Base-by-base conservation (phyloP, 1,140 invertebrate species). In the Holotrichia oblita region DNA sequence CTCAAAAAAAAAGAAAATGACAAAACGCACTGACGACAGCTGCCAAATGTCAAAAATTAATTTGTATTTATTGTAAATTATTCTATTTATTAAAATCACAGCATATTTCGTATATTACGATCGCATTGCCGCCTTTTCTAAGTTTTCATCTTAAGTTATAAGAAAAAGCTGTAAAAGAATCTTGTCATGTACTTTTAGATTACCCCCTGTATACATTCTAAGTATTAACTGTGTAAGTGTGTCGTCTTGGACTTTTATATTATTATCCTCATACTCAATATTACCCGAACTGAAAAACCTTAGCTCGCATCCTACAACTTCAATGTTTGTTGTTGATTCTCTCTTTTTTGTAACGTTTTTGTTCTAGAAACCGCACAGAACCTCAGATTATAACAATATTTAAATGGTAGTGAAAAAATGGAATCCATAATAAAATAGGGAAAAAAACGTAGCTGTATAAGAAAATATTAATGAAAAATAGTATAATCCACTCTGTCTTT, bases 341-440 rank as follows among this genome's bases (percentile, higher is more conserved):
- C n/a, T n/a, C 41, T 27, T 41, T 41, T 34, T 74, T 20, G 12
- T 42, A 22, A n/a, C 34, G 14, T 42, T 41, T 41, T 41, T 20
- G 14, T 41, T 74, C 34, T 74, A 74, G 73, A 64, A 79, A 79
- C 79, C 79, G 79, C 79, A 79, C 75, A 55, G 20, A 77, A 79
- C 79, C 79, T 79, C 79, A 79, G 64, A 48, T 61, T 61, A 22
- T 24, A 41, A 74, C 41, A 74, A 41, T 41, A 74, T 42, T 24
- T 41, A 74, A 12, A 41, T 41, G 73, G 40, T 74, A 74, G 73
- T 42, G 64, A 34, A n/a, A 34, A 41, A 74, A 42, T n/a, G 34
- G 40, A 74, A 22, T 42, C 61, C 61, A 10, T 27, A 69, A 10
- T 27, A 34, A 34, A 27, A 9, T 69, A 69, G 17, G 73, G 41